phyloP scores from a whole-genome alignment of 2,113 vertebrate species.

The Cebus imitator region DNA sequence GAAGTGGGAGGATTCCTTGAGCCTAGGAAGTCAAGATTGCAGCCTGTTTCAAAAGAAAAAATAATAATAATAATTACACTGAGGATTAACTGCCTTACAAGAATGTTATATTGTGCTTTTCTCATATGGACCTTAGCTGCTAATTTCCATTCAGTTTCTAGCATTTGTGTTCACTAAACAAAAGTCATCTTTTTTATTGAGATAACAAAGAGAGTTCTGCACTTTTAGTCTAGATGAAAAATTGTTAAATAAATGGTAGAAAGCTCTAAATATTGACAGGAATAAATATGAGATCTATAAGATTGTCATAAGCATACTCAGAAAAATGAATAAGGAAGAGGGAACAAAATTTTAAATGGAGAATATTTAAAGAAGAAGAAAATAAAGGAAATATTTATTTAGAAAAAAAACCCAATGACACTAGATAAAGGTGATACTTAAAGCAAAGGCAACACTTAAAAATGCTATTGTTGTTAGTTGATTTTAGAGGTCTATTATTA shows the following conservation, averaged over 20 bases:
- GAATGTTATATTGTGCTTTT: not conserved
- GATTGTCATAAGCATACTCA: not conserved
- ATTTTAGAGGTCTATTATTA: not conserved
- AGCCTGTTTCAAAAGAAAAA: too few species aligned
- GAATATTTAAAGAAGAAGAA: not conserved
- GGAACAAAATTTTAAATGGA: not conserved
- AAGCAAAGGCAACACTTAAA: not conserved
- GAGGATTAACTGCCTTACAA: too few species aligned
- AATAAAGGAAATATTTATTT: not conserved
- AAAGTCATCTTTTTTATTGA: not conserved
- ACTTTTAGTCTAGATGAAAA: not conserved
- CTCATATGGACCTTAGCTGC: not conserved
- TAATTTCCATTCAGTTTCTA: not conserved
- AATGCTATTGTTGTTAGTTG: not conserved
- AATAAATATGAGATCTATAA: not conserved
- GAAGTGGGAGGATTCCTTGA: too few species aligned
- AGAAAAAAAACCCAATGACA: too few species aligned
- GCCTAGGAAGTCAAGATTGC: too few species aligned
- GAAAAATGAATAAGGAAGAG: not conserved
- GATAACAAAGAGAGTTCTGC: not conserved
- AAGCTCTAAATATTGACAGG: not conserved
- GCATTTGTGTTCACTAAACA: not conserved
- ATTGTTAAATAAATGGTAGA: not conserved
- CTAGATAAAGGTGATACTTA: not conserved
- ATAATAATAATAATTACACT: not conserved